Percentiles rank a stretch among this genome's conserved stretches.
These are phyloP conservation scores for Melitaea athalia DNA, from an alignment of 2,888 invertebrate species.

Conservation along the genomic window DNA sequence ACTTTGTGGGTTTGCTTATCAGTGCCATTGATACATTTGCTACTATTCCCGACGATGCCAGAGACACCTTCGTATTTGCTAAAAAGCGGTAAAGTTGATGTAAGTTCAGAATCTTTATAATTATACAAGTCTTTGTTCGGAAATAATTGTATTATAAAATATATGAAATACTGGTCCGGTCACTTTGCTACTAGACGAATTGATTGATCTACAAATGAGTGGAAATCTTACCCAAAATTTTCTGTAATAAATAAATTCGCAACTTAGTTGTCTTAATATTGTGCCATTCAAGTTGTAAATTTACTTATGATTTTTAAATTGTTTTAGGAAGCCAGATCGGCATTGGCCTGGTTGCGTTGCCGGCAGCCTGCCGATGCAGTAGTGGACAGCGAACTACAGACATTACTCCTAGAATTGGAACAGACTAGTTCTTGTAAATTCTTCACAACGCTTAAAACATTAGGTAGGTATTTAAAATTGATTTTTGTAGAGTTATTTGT, in stretches of 20 bases:
- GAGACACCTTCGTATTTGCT: conserved; percentile 73
- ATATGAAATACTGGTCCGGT: too few species aligned
- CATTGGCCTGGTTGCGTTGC: conserved; percentile 72
- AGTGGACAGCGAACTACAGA: conserved; percentile 68
- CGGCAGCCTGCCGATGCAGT: conserved; percentile 59
- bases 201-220: too few species aligned
- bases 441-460: conserved; percentile 56
- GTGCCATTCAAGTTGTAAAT: neutral
- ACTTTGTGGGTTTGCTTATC: conserved; percentile 70
- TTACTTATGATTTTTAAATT: too few species aligned
- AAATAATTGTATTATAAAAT: too few species aligned
- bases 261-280: too few species aligned
- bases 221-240: too few species aligned
- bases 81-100: conserved; percentile 72
- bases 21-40: conserved; percentile 66
- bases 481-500: neutral
- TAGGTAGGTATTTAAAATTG: conserved; percentile 59
- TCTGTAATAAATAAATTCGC: too few species aligned
- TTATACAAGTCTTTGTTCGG: too few species aligned
- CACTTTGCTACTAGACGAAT: too few species aligned
- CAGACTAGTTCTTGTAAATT: conserved; percentile 57
- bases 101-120: conserved; percentile 42
- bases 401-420: conserved; percentile 64
- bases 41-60: conserved; percentile 70
- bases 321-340: conserved; percentile 63